phyloP scores from a whole-genome alignment of 2,888 invertebrate genomes.

The Pristionchus fissidentatus region DNA sequence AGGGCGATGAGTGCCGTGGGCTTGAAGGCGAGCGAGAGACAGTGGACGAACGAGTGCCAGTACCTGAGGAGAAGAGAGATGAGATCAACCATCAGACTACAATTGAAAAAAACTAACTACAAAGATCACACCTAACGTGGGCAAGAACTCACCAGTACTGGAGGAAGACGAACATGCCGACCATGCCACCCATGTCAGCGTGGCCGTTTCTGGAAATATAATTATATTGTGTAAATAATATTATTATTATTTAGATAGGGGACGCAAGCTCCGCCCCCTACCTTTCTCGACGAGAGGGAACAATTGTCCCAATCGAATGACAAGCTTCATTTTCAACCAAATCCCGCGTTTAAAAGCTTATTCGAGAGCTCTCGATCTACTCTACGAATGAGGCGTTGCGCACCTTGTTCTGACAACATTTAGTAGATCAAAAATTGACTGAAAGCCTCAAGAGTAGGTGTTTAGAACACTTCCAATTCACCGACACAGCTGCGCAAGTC shows the following conservation, averaged over 20 bases:
- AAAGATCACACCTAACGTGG: not conserved
- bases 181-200: conserved; percentile 95
- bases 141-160: conserved; percentile 93
- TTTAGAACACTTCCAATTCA: too few species aligned
- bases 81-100: conserved; percentile 49
- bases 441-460: too few species aligned
- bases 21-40: conserved; percentile 93
- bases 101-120: not conserved
- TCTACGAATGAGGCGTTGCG: too few species aligned
- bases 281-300: too few species aligned
- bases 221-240: not conserved
- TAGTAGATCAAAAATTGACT: too few species aligned
- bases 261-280: too few species aligned
- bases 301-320: too few species aligned
- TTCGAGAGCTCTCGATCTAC: too few species aligned
- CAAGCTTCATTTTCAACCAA: too few species aligned
- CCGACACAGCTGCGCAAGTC: too few species aligned
- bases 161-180: conserved; percentile 95
- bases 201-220: conserved; percentile 84
- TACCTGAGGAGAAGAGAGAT: conserved; percentile 79
- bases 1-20: conserved; percentile 95
- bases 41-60: conserved; percentile 98
- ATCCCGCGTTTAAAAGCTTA: too few species aligned
- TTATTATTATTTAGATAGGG: not conserved
- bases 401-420: too few species aligned